These are phyloP conservation scores for Gopherus evgoodei DNA, from an alignment of 2,113 vertebrate genomes.

Conservation along the genomic window DNA sequence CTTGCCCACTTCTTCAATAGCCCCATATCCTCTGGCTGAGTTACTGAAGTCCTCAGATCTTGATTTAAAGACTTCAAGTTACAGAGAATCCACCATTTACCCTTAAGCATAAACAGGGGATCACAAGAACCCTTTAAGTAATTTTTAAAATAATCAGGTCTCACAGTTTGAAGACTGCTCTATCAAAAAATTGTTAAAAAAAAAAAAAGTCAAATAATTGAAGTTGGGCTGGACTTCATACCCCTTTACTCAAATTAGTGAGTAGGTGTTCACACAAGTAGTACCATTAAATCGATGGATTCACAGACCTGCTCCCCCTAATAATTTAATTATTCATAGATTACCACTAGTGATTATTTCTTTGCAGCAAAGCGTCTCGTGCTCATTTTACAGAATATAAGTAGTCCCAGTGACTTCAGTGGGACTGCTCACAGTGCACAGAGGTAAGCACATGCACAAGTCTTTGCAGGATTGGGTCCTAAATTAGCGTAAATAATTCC, in stretches of 20 bases:
- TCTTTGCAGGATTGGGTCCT: neutral
- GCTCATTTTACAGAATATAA: neutral
- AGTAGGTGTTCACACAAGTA: accelerated
- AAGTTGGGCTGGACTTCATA: neutral
- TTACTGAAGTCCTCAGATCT: neutral
- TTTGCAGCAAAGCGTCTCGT: neutral
- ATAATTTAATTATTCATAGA: neutral
- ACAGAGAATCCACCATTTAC: neutral
- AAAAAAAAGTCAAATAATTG: no score
- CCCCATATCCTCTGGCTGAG: neutral
- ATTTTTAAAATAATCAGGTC: neutral
- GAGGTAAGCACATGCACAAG: neutral
- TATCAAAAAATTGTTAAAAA: neutral
- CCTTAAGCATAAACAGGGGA: neutral
- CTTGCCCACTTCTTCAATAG: neutral
- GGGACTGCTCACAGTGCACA: neutral
- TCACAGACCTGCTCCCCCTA: neutral
- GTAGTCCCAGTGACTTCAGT: neutral
- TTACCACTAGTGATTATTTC: neutral
- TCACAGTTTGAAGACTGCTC: accelerated
- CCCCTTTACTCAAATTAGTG: no score
- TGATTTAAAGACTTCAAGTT: neutral
- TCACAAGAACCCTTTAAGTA: accelerated
- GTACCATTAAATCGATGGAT: neutral
- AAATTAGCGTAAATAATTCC: neutral